These are phyloP conservation scores for Apotomis betuletana DNA, from an alignment of 2,888 invertebrate genomes.

Conservation along the genomic window DNA sequence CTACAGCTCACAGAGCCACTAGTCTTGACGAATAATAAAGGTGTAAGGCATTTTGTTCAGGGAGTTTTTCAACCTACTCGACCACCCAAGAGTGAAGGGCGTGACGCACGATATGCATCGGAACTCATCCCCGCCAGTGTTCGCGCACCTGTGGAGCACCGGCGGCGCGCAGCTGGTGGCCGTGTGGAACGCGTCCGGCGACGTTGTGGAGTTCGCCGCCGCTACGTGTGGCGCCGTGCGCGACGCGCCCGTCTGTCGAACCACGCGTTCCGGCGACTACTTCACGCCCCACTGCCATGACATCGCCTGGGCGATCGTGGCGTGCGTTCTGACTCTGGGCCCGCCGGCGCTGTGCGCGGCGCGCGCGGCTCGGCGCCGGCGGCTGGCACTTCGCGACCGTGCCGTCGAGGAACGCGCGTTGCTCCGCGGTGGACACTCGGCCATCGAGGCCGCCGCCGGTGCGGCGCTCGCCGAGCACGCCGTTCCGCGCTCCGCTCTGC, in stretches of 20 bases:
- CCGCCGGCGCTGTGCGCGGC: slow-evolving; percentile 82
- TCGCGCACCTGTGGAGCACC: slow-evolving; percentile 47
- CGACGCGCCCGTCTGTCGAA: slow-evolving; percentile 31
- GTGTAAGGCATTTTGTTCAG: not conserved
- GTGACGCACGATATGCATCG: slow-evolving; percentile 15
- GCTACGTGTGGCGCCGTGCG: slow-evolving; percentile 33
- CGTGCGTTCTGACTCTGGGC: slow-evolving; percentile 83
- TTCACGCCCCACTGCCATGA: slow-evolving; percentile 86
- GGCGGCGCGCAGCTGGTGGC: slow-evolving; percentile 14
- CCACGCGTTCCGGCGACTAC: slow-evolving; percentile 58
- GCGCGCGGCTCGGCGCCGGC: slow-evolving; percentile 83
- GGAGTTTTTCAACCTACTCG: slow-evolving; percentile 1
- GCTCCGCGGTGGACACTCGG: slow-evolving; percentile 39
- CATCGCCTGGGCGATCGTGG: slow-evolving; percentile 77
- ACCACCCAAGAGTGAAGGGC: slow-evolving; percentile 17
- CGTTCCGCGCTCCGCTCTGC: slow-evolving; percentile 53
- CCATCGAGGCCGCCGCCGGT: slow-evolving; percentile 50
- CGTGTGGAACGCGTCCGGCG: slow-evolving; percentile 44
- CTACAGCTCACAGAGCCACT: too few relatives aligned
- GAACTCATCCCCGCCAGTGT: slow-evolving; percentile 40
- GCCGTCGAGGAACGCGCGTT: slow-evolving; percentile 33
- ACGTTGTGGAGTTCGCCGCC: slow-evolving; percentile 2
- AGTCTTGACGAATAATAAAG: too few relatives aligned
- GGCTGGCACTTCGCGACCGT: slow-evolving; percentile 66
- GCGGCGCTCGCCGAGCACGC: slow-evolving; percentile 49